Conservation (phyloP, 2,113 vertebrate genomes). For the Hiodon alosoides region DNA sequence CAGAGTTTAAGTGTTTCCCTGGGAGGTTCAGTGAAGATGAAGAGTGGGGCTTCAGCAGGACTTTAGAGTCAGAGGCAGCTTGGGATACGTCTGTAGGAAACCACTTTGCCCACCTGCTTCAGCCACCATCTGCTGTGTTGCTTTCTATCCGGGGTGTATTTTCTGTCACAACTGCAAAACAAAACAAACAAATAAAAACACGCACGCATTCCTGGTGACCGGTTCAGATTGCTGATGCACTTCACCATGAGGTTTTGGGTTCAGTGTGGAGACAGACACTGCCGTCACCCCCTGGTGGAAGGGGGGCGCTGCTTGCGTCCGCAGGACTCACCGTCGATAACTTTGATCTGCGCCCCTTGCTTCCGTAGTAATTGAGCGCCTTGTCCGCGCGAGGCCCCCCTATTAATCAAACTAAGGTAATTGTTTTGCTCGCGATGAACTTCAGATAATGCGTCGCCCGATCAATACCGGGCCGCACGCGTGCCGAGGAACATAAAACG, state of each 20-base stretch:
- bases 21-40: slow-evolving; percentile 19
- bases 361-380: background rate
- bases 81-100: background rate
- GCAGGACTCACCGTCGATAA: background rate
- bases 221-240: no score
- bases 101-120: background rate
- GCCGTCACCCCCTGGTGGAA: background rate
- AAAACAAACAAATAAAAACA: no score
- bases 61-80: slow-evolving; percentile 4
- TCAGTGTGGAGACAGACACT: no score
- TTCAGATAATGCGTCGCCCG: background rate
- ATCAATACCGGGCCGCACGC: background rate
- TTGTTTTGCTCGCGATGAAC: background rate
- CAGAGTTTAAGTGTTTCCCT: slow-evolving; percentile 8
- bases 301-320: background rate
- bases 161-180: no score
- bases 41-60: background rate
- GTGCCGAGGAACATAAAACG: background rate
- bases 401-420: background rate
- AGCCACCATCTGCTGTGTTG: background rate
- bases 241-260: no score
- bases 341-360: background rate
- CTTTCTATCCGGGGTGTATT: background rate
- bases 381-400: background rate
- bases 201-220: no score